phyloP scores from a whole-genome alignment of 2,797 vertebrate species.

The Chaenodraco wilsoni region DNA sequence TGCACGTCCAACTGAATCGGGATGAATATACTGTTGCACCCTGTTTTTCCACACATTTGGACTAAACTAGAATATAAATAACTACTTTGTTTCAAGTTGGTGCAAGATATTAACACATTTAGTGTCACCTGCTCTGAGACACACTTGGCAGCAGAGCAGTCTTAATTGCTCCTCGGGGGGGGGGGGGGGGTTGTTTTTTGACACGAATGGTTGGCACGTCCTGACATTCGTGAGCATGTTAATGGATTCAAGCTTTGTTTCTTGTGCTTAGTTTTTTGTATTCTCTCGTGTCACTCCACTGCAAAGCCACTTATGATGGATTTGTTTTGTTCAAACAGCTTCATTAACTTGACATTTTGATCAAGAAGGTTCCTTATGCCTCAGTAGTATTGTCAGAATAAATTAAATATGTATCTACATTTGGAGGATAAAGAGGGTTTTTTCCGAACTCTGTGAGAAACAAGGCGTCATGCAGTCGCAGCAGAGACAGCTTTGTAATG shows the following conservation, averaged over 20 bases:
- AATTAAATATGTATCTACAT: constrained; percentile 23
- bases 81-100: neutral
- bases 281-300: constrained; percentile 1
- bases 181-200: neutral
- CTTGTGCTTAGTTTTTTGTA: constrained; percentile 21
- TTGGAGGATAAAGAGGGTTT: neutral
- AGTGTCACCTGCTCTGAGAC: constrained; percentile 26
- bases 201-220: neutral
- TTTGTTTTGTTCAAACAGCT: constrained; percentile 20
- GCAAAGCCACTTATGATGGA: constrained; percentile 2
- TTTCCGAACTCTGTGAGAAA: neutral
- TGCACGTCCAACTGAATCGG: neutral
- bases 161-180: constrained; percentile 34
- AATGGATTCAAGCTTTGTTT: constrained; percentile 5
- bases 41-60: neutral
- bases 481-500: neutral
- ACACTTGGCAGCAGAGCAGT: constrained; percentile 9
- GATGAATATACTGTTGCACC: too few relatives aligned
- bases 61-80: neutral
- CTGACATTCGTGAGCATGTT: neutral
- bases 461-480: neutral
- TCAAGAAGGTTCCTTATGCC: neutral
- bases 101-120: constrained; percentile 33
- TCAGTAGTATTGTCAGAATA: constrained; percentile 1
- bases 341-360: constrained; percentile 24